Evolutionary conservation across 2,113 vertebrate species (phyloP), one percentile per base, ranked within the genome.

Genomic region (Cyanistes caeruleus): DNA sequence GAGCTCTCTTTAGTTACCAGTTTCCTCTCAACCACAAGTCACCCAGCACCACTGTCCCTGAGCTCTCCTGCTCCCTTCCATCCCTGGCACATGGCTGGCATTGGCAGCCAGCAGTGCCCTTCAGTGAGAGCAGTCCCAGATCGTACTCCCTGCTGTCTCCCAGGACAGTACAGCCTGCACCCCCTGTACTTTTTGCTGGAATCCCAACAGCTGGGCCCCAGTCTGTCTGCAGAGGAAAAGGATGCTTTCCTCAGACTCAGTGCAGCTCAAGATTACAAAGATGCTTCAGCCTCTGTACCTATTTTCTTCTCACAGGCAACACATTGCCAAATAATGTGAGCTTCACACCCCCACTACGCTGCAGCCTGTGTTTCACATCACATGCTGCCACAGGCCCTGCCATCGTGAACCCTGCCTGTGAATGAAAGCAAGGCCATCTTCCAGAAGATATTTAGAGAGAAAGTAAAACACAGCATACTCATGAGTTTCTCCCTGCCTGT

Each of bases 81-180:
- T 15, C n/a, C 28, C 12, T 9, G 7, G n/a, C 21, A 22, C 10
- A 7, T 1, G 0, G 3, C 37, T 43, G 48, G 44, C 15, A 7
- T 0, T 24, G 41, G 62, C 35, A 46, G 10, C 35, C 15, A 90
- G 46, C 4, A 0, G 9, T 3, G 5, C 2, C 3, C 58, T 69
- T 65, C 21, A 21, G 35, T 14, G 24, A 59, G 4, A 5, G 2
- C 70, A 51, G 43, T 17, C 46, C 41, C 51, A 44, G 4, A n/a
- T 56, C 11, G 0, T 4, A 11, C 33, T 46, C 31, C 16, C 56
- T 23, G 30, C 15, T 9, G 4, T 5, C 15, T 37, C 59, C 62
- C 44, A 18, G 21, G 28, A 37, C 46, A 70, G 10, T 9, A 52
- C 59, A 73, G 10, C 39, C 73, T 18, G 16, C 13, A 17, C 31